These are phyloP conservation scores for Hoplias malabaricus DNA, from an alignment of 2,113 vertebrate species.

Conservation along the genomic window DNA sequence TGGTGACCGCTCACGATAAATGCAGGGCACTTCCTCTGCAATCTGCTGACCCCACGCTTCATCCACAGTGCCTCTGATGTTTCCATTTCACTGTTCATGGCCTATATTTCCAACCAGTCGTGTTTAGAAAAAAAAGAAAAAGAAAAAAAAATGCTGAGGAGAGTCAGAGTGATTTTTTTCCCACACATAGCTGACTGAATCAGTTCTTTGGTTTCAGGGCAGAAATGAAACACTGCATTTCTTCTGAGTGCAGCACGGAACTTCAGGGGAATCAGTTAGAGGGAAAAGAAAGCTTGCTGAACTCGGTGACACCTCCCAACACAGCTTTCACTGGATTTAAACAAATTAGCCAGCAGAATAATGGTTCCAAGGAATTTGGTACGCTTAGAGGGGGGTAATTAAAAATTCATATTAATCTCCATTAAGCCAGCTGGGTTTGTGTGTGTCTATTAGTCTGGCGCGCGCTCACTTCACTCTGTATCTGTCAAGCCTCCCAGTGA, in stretches of 20 bases:
- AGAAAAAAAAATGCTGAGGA: constrained; percentile 26
- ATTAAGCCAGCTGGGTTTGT: not conserved
- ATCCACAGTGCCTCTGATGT: constrained; percentile 38
- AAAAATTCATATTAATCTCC: constrained; percentile 12
- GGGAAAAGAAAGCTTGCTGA: not conserved
- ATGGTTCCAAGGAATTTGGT: constrained; percentile 16
- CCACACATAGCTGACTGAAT: constrained; percentile 39
- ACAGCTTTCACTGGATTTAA: constrained; percentile 14
- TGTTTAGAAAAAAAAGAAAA: constrained; percentile 13
- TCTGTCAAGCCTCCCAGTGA: not conserved
- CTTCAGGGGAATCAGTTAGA: not conserved
- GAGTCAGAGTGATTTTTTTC: constrained; percentile 32
- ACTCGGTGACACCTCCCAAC: not conserved
- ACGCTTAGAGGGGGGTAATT: not conserved
- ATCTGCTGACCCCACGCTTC: constrained; percentile 25
- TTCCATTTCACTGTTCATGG: constrained; percentile 48
- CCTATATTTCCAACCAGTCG: constrained; percentile 45
- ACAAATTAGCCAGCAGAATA: constrained; percentile 6
- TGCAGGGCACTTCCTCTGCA: constrained; percentile 45
- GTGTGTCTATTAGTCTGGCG: constrained; percentile 9
- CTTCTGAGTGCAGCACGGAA: not conserved
- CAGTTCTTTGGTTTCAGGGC: constrained; percentile 27
- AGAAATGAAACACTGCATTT: not conserved
- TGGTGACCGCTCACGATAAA: constrained; percentile 47
- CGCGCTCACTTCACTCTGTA: not conserved